Percentiles rank a stretch among this genome's conserved stretches.
Evolutionary conservation across 2,797 vertebrate genomes (phyloP).

Genomic region (Natrix natrix): DNA sequence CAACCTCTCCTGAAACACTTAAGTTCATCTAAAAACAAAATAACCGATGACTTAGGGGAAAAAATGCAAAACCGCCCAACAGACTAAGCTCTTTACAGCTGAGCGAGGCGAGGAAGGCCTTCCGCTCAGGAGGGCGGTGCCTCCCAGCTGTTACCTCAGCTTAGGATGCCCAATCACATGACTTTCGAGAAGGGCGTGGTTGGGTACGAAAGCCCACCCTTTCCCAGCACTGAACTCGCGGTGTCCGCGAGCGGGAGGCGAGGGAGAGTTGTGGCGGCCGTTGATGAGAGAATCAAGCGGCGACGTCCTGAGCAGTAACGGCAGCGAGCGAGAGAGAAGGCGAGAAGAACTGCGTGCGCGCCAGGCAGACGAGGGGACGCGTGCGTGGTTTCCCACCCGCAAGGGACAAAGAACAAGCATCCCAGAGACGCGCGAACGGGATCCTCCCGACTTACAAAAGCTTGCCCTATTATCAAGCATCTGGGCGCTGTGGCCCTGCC

Average conservation of each 20-base stretch:
- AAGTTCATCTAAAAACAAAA: not conserved
- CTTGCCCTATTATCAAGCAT: not conserved
- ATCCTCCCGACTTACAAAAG: not conserved
- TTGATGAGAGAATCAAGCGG: slow-evolving; percentile 21
- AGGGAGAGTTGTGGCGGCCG: not conserved
- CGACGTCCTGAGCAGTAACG: not conserved
- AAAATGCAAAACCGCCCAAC: not conserved
- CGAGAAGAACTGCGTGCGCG: not conserved
- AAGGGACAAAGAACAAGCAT: not conserved
- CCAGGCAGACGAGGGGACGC: not conserved
- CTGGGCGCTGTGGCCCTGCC: not conserved
- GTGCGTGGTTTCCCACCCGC: not conserved
- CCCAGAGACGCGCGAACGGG: not conserved
- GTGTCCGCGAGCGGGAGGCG: not conserved
- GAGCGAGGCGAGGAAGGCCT: not conserved
- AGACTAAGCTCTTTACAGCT: not conserved
- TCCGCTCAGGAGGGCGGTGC: not conserved
- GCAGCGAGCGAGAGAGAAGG: not conserved
- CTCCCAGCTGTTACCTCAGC: not conserved
- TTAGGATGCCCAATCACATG: slow-evolving; percentile 6
- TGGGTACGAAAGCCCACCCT: not conserved
- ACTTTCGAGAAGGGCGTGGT: not conserved
- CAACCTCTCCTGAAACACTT: not conserved
- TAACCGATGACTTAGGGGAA: rapidly evolving
- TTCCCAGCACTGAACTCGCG: not conserved